Conservation (phyloP, 2,113 vertebrate species). For the Xenopus tropicalis region DNA sequence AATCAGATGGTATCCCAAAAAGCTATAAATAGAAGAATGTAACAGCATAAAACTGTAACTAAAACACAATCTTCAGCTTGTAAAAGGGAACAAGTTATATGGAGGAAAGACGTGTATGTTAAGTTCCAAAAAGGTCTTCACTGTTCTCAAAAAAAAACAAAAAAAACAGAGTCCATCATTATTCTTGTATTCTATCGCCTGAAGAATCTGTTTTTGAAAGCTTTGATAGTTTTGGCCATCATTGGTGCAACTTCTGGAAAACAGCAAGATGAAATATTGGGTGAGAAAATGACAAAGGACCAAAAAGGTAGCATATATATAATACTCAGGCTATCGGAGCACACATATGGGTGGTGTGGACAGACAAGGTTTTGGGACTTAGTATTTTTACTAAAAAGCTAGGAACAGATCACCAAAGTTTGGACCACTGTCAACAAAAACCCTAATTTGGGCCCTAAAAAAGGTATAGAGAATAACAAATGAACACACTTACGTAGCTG, state of each 20-base stretch:
- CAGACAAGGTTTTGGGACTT: no score
- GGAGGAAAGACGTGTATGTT: constrained; percentile 58
- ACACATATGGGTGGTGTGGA: no score
- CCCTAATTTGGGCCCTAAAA: no score
- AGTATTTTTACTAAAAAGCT: no score
- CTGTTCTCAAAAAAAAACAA: constrained; percentile 22
- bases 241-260: constrained; percentile 93
- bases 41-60: no score
- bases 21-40: no score
- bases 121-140: constrained; percentile 29
- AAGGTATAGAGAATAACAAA: no score
- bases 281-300: neutral
- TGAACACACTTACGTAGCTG: no score
- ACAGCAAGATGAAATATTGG: neutral
- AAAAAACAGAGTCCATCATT: constrained; percentile 45
- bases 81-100: constrained; percentile 54
- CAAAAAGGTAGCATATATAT: no score
- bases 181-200: constrained; percentile 77
- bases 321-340: neutral
- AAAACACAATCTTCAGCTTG: constrained; percentile 38
- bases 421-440: neutral
- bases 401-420: no score
- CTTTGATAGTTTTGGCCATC: constrained; percentile 99
- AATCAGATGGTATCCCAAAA: no score
- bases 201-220: constrained; percentile 97